These are phyloP conservation scores for Acridotheres tristis DNA, from an alignment of 2,797 vertebrate genomes.

Conservation along the genomic window DNA sequence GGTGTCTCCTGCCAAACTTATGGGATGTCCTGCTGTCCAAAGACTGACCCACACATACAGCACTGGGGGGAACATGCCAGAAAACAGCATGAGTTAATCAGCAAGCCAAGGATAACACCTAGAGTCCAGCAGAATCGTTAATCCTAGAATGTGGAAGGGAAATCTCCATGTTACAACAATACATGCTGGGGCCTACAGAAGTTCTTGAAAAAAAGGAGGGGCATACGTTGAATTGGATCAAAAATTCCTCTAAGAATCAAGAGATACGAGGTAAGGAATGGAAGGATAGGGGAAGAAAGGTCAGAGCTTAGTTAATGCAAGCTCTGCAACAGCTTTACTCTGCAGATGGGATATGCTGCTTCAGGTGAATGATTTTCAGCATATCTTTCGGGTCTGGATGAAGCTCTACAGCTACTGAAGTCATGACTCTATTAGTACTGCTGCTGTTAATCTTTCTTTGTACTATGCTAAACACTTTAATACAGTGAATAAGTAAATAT, in stretches of 20 bases:
- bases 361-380: not conserved
- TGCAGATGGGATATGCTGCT: not conserved
- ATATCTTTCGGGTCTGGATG: not conserved
- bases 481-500: not conserved
- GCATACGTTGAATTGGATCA: not conserved
- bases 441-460: not conserved
- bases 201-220: not conserved
- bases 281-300: accelerated
- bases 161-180: not conserved
- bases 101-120: not conserved
- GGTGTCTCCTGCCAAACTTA: not conserved
- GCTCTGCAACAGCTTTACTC: not conserved
- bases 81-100: not conserved
- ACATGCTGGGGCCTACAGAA: accelerated
- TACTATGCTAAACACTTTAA: not conserved
- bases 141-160: not conserved
- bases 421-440: not conserved
- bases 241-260: not conserved
- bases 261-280: not conserved
- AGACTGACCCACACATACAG: not conserved
- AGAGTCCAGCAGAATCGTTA: not conserved
- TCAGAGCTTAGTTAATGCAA: not conserved
- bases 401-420: not conserved
- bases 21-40: not conserved
- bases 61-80: not conserved